Evolutionary conservation across 2,888 invertebrate genomes (phyloP).

Genomic region (Rhynchonema sp.): DNA sequence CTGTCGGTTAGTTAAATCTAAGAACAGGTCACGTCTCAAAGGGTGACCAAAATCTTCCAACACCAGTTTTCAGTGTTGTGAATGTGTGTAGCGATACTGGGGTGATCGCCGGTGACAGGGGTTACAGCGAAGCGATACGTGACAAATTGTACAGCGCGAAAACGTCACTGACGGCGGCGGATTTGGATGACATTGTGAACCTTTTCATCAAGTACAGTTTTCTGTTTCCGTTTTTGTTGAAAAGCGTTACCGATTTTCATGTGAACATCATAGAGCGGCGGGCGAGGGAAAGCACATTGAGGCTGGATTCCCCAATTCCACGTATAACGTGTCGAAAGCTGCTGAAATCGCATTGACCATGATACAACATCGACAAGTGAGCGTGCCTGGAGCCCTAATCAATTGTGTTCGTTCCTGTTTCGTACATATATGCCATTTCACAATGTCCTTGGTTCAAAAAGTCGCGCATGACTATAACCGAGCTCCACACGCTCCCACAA

Average conservation of each 20-base stretch:
- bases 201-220: slow-evolving; percentile 1
- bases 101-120: slow-evolving; percentile 38
- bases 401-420: neutral
- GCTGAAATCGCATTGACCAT: slow-evolving; percentile 47
- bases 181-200: slow-evolving; percentile 34
- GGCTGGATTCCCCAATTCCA: slow-evolving; percentile 43
- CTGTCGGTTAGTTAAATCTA: slow-evolving; percentile 39
- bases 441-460: too few relatives aligned
- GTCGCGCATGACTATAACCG: too few relatives aligned
- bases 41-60: too few relatives aligned
- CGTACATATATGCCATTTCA: too few relatives aligned
- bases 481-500: too few relatives aligned
- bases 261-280: slow-evolving; percentile 8
- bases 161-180: slow-evolving; percentile 40
- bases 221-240: neutral
- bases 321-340: slow-evolving; percentile 53
- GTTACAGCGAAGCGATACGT: neutral
- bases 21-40: too few relatives aligned
- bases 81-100: slow-evolving; percentile 54
- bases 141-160: too few relatives aligned
- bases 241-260: neutral
- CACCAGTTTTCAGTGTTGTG: slow-evolving; percentile 38
- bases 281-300: slow-evolving; percentile 12
- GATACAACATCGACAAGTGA: slow-evolving; percentile 34
- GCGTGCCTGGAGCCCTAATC: neutral